Base-by-base conservation (phyloP, 2,113 vertebrate genomes). In the Prietella phreatophila region DNA sequence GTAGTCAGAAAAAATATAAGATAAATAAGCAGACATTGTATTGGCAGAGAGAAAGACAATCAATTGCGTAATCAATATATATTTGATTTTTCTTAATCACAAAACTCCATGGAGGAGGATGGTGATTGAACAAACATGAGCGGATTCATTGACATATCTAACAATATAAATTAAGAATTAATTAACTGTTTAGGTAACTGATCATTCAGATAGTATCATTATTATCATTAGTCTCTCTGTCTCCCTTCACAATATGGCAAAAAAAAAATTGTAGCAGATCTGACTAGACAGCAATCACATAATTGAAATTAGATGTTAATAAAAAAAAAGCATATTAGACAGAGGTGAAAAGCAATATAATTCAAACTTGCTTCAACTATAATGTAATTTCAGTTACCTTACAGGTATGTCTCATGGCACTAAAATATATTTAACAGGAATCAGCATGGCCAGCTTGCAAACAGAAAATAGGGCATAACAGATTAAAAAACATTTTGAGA, bases 141-240 rank as follows among this genome's bases (percentile, higher is more conserved):
- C 65, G 86, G 92, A 89, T 91, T 85, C 92, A 94, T 93, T 92
- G 95, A 91, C 94, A 96, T 92, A 94, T 94, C 93, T 94, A 94
- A 93, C 94, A 94, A 95, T 94, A 95, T 95, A 95, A 95, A 96
- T 96, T 95, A 95, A 96, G 95, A 94, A 94, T 82, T 61, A 82
- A 82, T 61, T 93, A 95, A 96, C 88, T 92, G 92, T 92, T 94
- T 93, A 93, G 88, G 92, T 91, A 93, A 93, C 89, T 92, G 91
- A 93, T 93, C 92, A 94, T 94, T 89, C 92, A 93, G 88, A 86
- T 92, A 90, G 93, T 93, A 92, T 90, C 83, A 92, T 94, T 93
- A 92, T 93, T 82, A 94, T 92, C 91, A 92, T 36, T 36, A 36
- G 10, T 80, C 20, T 85, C 87, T 36, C 3, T 4, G 15, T 56